Conservation (phyloP, 2,113 vertebrate genomes). For the Saguinus midas region DNA sequence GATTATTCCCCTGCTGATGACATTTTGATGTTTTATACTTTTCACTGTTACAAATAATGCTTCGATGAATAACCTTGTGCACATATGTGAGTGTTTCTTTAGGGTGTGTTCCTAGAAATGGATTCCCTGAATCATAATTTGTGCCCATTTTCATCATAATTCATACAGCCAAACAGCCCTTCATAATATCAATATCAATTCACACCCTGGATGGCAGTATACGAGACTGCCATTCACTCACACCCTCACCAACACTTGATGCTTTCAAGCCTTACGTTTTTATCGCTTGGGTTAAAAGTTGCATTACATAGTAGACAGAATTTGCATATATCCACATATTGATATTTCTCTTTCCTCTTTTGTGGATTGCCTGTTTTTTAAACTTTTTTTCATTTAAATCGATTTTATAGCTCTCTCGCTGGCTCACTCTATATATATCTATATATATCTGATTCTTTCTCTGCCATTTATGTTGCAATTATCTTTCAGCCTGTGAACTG, state of each 20-base stretch:
- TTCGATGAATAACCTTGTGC: neutral
- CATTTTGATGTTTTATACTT: neutral
- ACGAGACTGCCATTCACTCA: neutral
- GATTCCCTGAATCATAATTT: neutral
- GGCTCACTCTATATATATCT: neutral
- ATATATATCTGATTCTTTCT: neutral
- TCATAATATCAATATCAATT: neutral
- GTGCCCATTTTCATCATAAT: neutral
- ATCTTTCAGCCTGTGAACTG: neutral
- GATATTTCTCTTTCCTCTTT: constrained; percentile 8
- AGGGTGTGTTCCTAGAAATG: neutral
- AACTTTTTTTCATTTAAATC: constrained; percentile 21
- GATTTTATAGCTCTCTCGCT: neutral
- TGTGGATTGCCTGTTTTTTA: constrained; percentile 26
- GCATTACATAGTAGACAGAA: neutral
- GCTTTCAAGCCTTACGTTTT: constrained; percentile 22
- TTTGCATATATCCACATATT: neutral
- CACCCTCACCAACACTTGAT: neutral
- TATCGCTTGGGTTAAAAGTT: constrained; percentile 14
- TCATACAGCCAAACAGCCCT: neutral
- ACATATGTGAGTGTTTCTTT: neutral
- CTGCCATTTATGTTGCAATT: constrained; percentile 33
- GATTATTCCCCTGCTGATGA: neutral
- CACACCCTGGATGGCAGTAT: neutral
- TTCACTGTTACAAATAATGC: neutral